Evolutionary conservation across 2,888 invertebrate genomes (phyloP).

Genomic region (Octonoba sinensis): DNA sequence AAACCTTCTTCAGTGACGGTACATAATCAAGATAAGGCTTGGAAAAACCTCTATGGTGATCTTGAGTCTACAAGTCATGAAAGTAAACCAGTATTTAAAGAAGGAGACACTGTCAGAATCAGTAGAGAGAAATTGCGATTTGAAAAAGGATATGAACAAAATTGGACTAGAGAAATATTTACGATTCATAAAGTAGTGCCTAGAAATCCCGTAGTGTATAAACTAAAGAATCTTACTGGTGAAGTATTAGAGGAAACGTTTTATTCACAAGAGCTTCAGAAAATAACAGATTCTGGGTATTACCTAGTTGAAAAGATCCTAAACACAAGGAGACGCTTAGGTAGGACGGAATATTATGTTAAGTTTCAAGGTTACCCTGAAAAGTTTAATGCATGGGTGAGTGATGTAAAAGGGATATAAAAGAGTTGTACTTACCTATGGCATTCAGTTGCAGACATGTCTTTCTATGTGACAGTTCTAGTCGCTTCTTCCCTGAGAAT

Average conservation of each 20-base stretch:
- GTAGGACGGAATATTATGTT: constrained; percentile 20
- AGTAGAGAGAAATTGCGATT: too few relatives aligned
- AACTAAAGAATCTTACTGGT: background rate
- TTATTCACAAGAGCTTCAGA: constrained; percentile 45
- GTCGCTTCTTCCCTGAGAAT: constrained; percentile 67
- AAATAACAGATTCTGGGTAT: constrained; percentile 1
- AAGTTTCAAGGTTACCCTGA: constrained; percentile 32
- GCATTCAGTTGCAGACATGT: constrained; percentile 11
- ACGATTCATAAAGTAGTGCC: too few relatives aligned
- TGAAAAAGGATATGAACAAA: too few relatives aligned
- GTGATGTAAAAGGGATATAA: constrained; percentile 14
- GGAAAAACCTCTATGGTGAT: constrained; percentile 25
- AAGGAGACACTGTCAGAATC: constrained; percentile 7
- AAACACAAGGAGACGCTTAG: background rate
- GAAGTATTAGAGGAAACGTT: constrained; percentile 30
- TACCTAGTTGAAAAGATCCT: constrained; percentile 9
- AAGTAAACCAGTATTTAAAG: background rate
- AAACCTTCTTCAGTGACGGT: constrained; percentile 7
- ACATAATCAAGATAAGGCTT: constrained; percentile 14
- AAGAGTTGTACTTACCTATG: background rate
- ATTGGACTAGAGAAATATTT: too few relatives aligned
- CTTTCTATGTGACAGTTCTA: constrained; percentile 67
- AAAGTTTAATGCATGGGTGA: constrained; percentile 23
- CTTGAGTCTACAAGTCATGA: background rate
- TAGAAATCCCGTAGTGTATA: background rate